Percentiles rank a stretch among this genome's conserved stretches.
phyloP scores from a whole-genome alignment of 2,113 vertebrate genomes.

The Microcebus ravelobensis region DNA sequence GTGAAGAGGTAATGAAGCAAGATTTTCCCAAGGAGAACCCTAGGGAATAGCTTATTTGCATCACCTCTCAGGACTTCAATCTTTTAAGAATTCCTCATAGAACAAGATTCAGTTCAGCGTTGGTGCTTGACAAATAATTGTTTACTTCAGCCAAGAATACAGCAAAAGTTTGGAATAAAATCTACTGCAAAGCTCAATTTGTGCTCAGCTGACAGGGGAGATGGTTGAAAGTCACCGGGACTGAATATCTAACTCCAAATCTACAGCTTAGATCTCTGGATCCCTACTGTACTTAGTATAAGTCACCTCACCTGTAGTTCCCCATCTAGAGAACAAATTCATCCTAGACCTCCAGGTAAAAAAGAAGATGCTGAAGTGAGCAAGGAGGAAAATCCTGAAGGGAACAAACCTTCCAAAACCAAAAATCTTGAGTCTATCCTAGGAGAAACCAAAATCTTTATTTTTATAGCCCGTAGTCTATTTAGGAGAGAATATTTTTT shows the following conservation, averaged over 20 bases:
- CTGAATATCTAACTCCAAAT: background rate
- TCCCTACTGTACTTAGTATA: background rate
- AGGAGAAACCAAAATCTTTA: background rate
- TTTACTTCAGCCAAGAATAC: background rate
- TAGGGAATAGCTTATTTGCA: constrained; percentile 15
- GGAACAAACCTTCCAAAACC: background rate
- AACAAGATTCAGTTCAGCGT: background rate
- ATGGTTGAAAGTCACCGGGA: background rate
- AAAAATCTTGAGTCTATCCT: background rate
- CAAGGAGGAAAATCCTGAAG: background rate
- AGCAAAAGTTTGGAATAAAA: background rate
- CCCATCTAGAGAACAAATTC: background rate
- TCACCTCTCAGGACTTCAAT: background rate
- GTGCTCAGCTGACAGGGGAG: background rate
- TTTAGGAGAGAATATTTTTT: background rate
- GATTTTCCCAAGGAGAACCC: background rate
- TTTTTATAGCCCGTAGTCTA: background rate
- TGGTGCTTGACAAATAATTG: background rate
- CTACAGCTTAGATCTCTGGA: background rate
- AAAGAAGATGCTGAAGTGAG: background rate
- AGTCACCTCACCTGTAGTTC: background rate
- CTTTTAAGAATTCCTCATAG: background rate
- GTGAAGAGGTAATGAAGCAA: background rate
- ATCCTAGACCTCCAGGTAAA: background rate
- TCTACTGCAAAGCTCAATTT: background rate